Evolutionary conservation across 2,113 vertebrate species (phyloP).

Genomic region (Pygoscelis adeliae): DNA sequence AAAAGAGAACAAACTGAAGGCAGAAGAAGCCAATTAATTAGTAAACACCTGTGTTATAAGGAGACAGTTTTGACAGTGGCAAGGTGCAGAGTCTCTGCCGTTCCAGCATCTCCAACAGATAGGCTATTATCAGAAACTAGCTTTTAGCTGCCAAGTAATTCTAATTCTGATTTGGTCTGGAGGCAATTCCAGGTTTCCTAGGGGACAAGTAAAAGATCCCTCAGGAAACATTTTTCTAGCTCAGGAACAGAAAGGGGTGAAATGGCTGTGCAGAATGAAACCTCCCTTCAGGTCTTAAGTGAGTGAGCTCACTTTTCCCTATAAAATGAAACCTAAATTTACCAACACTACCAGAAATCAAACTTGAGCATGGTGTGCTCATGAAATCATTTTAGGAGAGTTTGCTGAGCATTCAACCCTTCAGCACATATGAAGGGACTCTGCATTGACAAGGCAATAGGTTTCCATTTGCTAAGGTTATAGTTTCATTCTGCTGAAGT

Average conservation of each 20-base stretch:
- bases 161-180: background rate
- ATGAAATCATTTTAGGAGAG: background rate
- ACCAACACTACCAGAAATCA: background rate
- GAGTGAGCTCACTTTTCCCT: background rate
- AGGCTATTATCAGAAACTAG: background rate
- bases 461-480: background rate
- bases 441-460: background rate
- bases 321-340: background rate
- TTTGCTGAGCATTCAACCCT: background rate
- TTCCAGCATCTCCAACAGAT: background rate
- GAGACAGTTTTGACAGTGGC: background rate
- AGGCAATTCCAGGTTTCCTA: background rate
- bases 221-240: background rate
- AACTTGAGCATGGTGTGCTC: background rate
- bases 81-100: background rate
- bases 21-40: background rate
- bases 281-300: background rate
- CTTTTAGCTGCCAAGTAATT: slow-evolving; percentile 2
- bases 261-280: background rate
- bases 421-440: background rate
- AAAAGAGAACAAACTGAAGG: background rate
- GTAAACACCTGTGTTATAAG: background rate
- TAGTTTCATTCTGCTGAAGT: background rate
- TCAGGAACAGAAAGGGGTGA: background rate
- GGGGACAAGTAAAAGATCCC: background rate